These are phyloP conservation scores for Merodon equestris DNA, from an alignment of 2,888 invertebrate genomes.

Conservation along the genomic window DNA sequence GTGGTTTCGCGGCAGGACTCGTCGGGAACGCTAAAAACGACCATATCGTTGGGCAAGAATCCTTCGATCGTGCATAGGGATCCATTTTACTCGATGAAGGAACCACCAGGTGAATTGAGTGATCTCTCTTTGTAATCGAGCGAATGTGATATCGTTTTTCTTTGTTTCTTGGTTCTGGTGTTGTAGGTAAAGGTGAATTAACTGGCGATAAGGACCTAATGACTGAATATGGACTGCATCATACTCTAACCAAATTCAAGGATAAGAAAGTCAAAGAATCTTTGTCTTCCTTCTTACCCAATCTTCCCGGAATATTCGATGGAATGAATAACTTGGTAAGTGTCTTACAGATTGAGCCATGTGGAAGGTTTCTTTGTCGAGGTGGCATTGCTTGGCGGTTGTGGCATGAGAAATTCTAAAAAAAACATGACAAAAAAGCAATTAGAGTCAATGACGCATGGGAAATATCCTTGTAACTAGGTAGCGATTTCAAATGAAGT, in stretches of 20 bases:
- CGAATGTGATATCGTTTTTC: no score
- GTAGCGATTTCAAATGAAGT: no score
- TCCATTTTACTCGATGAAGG: constrained; percentile 98
- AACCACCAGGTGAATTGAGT: constrained; percentile 87
- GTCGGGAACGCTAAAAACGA: constrained; percentile 97
- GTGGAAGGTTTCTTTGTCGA: background rate
- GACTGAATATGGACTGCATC: constrained; percentile 97
- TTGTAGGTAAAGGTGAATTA: constrained; percentile 93
- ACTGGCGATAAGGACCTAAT: constrained; percentile 98
- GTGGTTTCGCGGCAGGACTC: constrained; percentile 98
- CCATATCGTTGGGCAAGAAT: constrained; percentile 97
- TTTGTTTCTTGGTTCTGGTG: no score
- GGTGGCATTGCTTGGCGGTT: constrained; percentile 38
- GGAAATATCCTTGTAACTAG: no score
- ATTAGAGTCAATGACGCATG: no score
- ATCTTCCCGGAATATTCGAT: constrained; percentile 96
- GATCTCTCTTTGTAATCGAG: background rate
- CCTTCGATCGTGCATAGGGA: constrained; percentile 98
- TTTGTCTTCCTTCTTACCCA: constrained; percentile 95
- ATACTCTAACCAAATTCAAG: constrained; percentile 98
- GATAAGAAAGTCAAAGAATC: constrained; percentile 97
- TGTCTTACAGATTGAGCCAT: background rate
- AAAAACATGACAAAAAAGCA: no score
- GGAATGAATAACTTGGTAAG: constrained; percentile 87
- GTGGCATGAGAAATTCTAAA: no score